Evolutionary conservation across 2,797 vertebrate genomes (phyloP).

Genomic region (Anguilla marmorata): DNA sequence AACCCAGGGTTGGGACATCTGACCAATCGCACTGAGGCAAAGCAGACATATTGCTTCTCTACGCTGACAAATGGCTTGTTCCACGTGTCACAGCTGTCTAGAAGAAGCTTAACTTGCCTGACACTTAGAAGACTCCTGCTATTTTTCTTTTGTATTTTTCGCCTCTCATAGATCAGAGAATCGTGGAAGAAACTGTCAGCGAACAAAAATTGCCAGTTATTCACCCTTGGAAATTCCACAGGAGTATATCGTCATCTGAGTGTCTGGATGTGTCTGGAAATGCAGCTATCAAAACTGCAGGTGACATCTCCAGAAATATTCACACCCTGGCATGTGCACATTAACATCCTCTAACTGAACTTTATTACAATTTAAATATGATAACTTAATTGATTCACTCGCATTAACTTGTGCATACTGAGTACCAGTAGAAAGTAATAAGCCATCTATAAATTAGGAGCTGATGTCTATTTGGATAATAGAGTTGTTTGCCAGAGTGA

Average conservation of each 20-base stretch:
- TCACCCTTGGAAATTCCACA: conserved; percentile 1
- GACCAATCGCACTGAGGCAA: neutral
- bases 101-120: neutral
- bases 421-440: neutral
- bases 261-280: conserved; percentile 4
- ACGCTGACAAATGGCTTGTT: neutral
- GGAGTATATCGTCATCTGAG: neutral
- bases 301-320: neutral
- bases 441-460: neutral
- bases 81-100: neutral
- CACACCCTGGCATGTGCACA: neutral
- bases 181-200: neutral
- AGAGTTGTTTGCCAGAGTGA: too few species aligned
- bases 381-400: neutral
- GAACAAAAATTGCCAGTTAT: conserved; percentile 13
- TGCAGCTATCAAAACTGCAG: neutral
- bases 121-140: neutral
- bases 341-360: neutral
- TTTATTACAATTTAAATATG: neutral
- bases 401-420: neutral
- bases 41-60: neutral
- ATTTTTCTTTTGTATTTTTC: conserved; percentile 2
- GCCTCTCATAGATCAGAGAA: neutral
- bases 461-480: neutral
- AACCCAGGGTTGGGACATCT: neutral